Conservation (phyloP, 2,888 invertebrate species). For the Cloeon dipterum region DNA sequence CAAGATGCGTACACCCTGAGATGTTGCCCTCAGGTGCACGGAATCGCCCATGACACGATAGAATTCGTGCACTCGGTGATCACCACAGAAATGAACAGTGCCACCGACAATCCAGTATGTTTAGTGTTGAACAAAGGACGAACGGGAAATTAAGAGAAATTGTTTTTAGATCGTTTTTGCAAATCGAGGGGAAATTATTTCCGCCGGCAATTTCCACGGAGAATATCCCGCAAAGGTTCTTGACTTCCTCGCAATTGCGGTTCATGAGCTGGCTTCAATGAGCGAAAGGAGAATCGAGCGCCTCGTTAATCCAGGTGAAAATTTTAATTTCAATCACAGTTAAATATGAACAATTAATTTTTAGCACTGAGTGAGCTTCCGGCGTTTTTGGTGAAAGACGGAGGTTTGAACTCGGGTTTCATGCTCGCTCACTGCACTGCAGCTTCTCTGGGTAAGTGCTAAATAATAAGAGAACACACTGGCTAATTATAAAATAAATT, state of each 20-base stretch:
- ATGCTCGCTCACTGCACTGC: conserved; percentile 44
- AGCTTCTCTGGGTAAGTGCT: conserved; percentile 28
- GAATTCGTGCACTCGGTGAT: conserved; percentile 32
- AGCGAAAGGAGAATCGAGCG: conserved; percentile 37
- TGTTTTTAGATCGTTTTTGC: conserved; percentile 29
- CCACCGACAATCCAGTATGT: conserved; percentile 37
- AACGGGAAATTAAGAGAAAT: too few species aligned
- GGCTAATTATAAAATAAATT: neutral
- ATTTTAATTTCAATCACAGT: neutral
- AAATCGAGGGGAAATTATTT: conserved; percentile 32
- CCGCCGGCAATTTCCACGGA: conserved; percentile 44
- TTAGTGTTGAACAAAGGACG: too few species aligned
- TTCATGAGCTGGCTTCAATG: conserved; percentile 39
- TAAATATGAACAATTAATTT: neutral
- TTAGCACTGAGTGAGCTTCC: conserved; percentile 31
- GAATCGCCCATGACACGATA: conserved; percentile 38
- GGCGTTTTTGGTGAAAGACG: conserved; percentile 35
- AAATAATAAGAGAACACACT: neutral
- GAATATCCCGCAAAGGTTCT: conserved; percentile 43
- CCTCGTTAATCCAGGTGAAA: conserved; percentile 37
- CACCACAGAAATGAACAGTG: conserved; percentile 37
- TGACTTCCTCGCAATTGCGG: conserved; percentile 37
- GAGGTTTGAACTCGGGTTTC: conserved; percentile 43
- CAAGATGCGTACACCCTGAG: conserved; percentile 42
- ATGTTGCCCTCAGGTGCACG: conserved; percentile 40